phyloP scores from a whole-genome alignment of 2,888 invertebrate species.

The Bellardia pandia region DNA sequence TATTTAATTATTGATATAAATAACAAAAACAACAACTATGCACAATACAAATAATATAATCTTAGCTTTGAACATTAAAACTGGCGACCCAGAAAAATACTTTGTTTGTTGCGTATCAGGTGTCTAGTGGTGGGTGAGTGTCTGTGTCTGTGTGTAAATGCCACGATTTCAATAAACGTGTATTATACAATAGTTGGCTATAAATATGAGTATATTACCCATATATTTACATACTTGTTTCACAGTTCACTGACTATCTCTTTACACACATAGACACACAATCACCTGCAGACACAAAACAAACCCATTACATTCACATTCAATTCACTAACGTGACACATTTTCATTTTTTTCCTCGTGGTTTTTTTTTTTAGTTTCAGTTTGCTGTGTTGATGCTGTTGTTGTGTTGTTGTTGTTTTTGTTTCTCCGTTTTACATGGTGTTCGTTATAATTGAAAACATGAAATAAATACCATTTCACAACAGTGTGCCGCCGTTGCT shows the following conservation, averaged over 20 bases:
- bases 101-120: slow-evolving; percentile 10
- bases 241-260: slow-evolving; percentile 56
- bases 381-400: not conserved
- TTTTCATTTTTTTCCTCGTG: slow-evolving; percentile 27
- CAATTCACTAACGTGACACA: slow-evolving; percentile 67
- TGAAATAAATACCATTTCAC: slow-evolving; percentile 65
- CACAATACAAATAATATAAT: slow-evolving; percentile 10
- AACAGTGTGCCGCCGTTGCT: slow-evolving; percentile 49
- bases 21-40: slow-evolving; percentile 6
- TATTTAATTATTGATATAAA: slow-evolving; percentile 50
- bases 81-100: slow-evolving; percentile 33
- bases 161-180: slow-evolving; percentile 12
- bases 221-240: slow-evolving; percentile 56
- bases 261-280: not conserved
- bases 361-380: not conserved
- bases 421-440: slow-evolving; percentile 12
- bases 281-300: slow-evolving; percentile 23
- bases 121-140: not conserved
- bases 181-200: not conserved
- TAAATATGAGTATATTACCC: slow-evolving; percentile 30
- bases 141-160: not conserved
- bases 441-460: slow-evolving; percentile 70
- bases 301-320: slow-evolving; percentile 53
- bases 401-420: not conserved
- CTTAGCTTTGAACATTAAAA: slow-evolving; percentile 4